A percentile compares a stretch with the other conserved stretches of the same genome.
These are phyloP conservation scores for Haliclona indistincta DNA, from an alignment of 37 sponge, comb jelly and placozoan genomes.

Conservation along the genomic window DNA sequence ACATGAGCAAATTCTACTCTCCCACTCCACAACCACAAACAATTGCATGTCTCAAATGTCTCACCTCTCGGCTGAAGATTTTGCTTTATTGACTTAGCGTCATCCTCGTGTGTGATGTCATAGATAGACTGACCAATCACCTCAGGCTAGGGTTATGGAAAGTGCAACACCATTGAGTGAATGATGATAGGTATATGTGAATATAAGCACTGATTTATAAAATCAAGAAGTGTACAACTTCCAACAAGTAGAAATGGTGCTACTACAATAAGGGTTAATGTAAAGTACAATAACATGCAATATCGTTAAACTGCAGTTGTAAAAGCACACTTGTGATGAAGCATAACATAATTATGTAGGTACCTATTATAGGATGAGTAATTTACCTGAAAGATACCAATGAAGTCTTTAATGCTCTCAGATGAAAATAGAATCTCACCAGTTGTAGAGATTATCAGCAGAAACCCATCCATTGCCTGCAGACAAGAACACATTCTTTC, in stretches of 20 bases:
- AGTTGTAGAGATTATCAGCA: slow-evolving; percentile 44
- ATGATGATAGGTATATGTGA: not conserved
- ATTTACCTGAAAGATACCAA: slow-evolving; percentile 44
- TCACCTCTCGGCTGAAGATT: slow-evolving; percentile 34
- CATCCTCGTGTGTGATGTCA: slow-evolving; percentile 51
- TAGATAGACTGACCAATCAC: slow-evolving; percentile 59
- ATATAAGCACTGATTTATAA: not conserved
- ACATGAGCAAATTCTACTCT: too few relatives aligned
- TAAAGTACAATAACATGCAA: too few relatives aligned
- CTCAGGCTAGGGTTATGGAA: slow-evolving; percentile 13
- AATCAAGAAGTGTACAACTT: not conserved
- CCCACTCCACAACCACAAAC: not conserved
- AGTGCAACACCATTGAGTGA: slow-evolving; percentile 3
- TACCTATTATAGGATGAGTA: too few relatives aligned
- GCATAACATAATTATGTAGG: too few relatives aligned
- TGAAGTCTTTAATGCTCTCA: slow-evolving; percentile 31
- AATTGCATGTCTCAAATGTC: not conserved
- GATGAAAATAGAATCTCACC: slow-evolving; percentile 40
- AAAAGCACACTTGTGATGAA: too few relatives aligned
- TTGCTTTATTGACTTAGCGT: slow-evolving; percentile 10
- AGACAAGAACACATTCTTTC: not conserved
- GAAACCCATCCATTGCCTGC: slow-evolving; percentile 72
- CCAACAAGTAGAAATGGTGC: too few relatives aligned
- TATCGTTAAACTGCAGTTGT: too few relatives aligned
- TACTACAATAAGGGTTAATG: too few relatives aligned